Base-by-base conservation (phyloP, 2,888 invertebrate genomes). In the Cheilosia soror region DNA sequence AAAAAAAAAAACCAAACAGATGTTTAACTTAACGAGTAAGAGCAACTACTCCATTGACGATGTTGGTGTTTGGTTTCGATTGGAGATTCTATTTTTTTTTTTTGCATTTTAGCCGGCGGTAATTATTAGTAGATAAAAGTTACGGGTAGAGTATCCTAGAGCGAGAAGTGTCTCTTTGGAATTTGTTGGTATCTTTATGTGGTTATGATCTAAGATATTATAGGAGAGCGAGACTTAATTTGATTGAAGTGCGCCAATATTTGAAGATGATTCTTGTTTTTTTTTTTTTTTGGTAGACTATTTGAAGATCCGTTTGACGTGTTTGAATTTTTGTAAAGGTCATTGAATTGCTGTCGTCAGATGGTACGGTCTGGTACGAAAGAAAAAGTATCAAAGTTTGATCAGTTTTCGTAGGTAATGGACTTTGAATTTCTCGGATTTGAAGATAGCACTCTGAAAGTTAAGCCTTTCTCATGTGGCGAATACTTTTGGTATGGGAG, bases 41-140 rank as follows among this genome's bases (percentile, higher is more conserved):
- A 71, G 71, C 77, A 77, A 66, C 40, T 72, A 66, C 40, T 72
- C 65, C 60, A 78, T 82, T 66, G 81, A 63, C 57, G 76, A 47
- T 33, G 31, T 37, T 53, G 62, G 40, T 42, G 40, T 49, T 44
- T 11, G 42, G 29, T n/a, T 31, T 69, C 20, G 7, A 57, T n/a
- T 62, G 9, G n/a, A 13, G n/a, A 9, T 5, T 47, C n/a, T 27
- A 9, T 49, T 60, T 11, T 7, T 66, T n/a, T 58, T 53, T 62
- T 40, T 55, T n/a, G 4, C 9, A 44, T 53, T 55, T 51, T 31
- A 65, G 53, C 65, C 72, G 44, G 44, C 60, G 71, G 72, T 68
- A 68, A 57, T 83, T 71, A 60, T 55, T 63, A 58, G 29, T 51
- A 53, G 65, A 76, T 49, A 65, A 65, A 72, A 82, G 60, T 60